Percentiles rank a stretch among this genome's conserved stretches.
These are phyloP conservation scores for Pyrocoelia pectoralis DNA, from an alignment of 2,888 invertebrate genomes.

Conservation along the genomic window DNA sequence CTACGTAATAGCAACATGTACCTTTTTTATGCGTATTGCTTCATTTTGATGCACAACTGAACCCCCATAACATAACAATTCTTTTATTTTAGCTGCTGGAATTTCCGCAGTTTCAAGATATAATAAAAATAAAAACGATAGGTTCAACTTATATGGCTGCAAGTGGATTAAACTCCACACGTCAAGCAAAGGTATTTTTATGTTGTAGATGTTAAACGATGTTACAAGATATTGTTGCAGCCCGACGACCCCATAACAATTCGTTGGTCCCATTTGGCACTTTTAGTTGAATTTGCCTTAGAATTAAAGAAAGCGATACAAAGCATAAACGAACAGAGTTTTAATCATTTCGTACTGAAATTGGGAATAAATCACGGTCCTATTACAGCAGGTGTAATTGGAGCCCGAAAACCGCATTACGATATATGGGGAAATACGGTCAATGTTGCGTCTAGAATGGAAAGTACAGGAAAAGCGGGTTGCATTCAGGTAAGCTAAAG, in stretches of 20 bases:
- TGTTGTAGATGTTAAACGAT: neutral
- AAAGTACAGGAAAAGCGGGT: constrained; percentile 95
- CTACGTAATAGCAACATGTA: no score
- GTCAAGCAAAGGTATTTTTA: constrained; percentile 63
- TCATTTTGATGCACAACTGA: no score
- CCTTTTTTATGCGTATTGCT: no score
- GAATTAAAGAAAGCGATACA: constrained; percentile 90
- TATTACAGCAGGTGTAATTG: constrained; percentile 94
- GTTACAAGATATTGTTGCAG: constrained; percentile 55
- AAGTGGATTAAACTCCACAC: constrained; percentile 85
- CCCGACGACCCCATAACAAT: constrained; percentile 76
- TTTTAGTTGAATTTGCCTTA: constrained; percentile 89
- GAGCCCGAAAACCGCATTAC: constrained; percentile 93
- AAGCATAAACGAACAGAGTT: constrained; percentile 92
- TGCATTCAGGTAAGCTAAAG: constrained; percentile 80
- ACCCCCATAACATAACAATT: no score
- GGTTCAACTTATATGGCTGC: constrained; percentile 97
- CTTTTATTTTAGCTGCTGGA: constrained; percentile 75
- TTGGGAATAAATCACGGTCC: constrained; percentile 97
- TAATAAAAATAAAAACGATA: constrained; percentile 95
- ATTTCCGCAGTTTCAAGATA: constrained; percentile 84
- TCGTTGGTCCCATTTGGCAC: constrained; percentile 85
- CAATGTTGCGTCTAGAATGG: constrained; percentile 97
- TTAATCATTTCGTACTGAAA: constrained; percentile 92
- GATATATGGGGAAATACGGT: constrained; percentile 98